Evolutionary conservation across 2,888 invertebrate genomes (phyloP), one percentile per base, ranked within the genome.

Genomic region (Microctonus aethiopoides): DNA sequence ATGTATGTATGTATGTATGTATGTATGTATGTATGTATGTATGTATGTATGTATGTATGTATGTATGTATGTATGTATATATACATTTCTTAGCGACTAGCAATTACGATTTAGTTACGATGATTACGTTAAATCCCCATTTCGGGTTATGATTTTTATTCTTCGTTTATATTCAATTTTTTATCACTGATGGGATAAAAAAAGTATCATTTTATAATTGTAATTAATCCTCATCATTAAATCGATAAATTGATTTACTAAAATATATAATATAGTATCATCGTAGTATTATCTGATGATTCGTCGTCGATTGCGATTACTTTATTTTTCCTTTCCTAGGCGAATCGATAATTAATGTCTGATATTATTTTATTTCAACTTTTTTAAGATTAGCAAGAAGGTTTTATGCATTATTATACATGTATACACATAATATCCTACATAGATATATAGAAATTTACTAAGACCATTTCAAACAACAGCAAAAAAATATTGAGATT

Each of bases 261-360:
- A 81, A 81, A 81, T 81, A 81, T 81, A 80, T 74, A 81, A 81
- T 81, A 81, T 80, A 79, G 75, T 77, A 74, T 80, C 64, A 74
- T 79, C 73, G 75, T 72, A 72, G 70, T 76, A 75, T 78, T 68
- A 68, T 73, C 41, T 64, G 67, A 6, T 68, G 60, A 72, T 68
- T 71, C 69, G 52, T 70, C 59, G 52, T 70, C 59, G 67, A 66
- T 72, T 62, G 34, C 16, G 9, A 46, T 46, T n/a, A n/a, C 7
- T n/a, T 46, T 46, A n/a, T 41, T 41, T n/a, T 41, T 41, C 16
- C 41, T 54, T 71, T 56, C 62, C 9, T 29, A 9, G 36, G 52
- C 51, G 54, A 69, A 69, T 69, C 22, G 10, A 16, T 51, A 56
- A 57, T 54, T 36, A 32, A 39, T 51, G 11, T 60, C 2, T 16